phyloP scores from a whole-genome alignment of 2,888 invertebrate species.

The Callimorpha dominula region DNA sequence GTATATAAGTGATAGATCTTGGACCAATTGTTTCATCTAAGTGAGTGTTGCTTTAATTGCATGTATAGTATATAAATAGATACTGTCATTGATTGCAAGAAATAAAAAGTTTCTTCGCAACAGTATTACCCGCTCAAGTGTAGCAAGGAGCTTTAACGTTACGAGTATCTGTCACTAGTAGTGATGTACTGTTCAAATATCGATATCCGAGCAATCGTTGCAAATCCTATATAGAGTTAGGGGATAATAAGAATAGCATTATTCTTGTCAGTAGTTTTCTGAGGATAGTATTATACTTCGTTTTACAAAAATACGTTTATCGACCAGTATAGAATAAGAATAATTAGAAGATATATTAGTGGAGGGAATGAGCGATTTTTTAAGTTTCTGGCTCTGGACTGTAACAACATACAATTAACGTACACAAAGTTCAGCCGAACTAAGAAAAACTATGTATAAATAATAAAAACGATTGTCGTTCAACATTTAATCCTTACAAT shows the following conservation, averaged over 20 bases:
- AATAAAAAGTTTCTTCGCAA: slow-evolving; percentile 19
- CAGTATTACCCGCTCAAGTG: slow-evolving; percentile 43
- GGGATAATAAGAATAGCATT: neutral
- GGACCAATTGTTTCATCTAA: neutral
- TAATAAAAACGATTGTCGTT: too few species aligned
- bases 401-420: too few species aligned
- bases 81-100: neutral
- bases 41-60: neutral
- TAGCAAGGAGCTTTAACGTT: slow-evolving; percentile 14
- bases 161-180: neutral
- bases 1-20: neutral
- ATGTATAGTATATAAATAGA: neutral
- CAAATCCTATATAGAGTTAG: neutral
- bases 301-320: neutral
- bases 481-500: too few species aligned
- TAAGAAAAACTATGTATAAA: too few species aligned
- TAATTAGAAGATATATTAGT: neutral
- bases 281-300: neutral
- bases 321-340: neutral
- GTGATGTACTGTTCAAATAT: slow-evolving; percentile 5
- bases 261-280: neutral
- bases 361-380: neutral
- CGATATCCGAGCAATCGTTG: neutral
- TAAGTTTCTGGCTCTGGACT: too few species aligned
- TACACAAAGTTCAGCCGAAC: too few species aligned